A percentile compares a stretch with the other conserved stretches of the same genome.
These are phyloP conservation scores for Drosophila tsacasi DNA, from an alignment of 1,140 invertebrate species.

Conservation along the genomic window DNA sequence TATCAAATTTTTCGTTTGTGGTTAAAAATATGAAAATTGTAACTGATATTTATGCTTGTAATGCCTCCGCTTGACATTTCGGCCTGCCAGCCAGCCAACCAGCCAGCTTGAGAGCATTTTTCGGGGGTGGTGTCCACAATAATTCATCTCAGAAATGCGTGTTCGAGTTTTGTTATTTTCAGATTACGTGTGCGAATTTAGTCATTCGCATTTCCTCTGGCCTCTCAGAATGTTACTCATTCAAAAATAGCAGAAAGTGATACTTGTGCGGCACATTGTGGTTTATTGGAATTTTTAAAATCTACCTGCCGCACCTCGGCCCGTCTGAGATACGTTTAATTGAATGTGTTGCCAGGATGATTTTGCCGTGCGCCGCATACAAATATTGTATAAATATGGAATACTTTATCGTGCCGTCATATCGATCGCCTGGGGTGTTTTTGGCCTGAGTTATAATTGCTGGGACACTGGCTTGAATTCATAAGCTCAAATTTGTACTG, in stretches of 20 bases:
- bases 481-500: constrained; percentile 5
- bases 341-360: constrained; percentile 55
- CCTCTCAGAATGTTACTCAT: constrained; percentile 15
- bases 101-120: constrained; percentile 7
- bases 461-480: constrained; percentile 16
- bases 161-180: constrained; percentile 70
- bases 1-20: constrained; percentile 76
- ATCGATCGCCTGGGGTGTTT: constrained; percentile 25
- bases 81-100: constrained; percentile 18
- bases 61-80: constrained; percentile 74
- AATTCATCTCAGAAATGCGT: constrained; percentile 74
- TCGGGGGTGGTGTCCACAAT: constrained; percentile 58
- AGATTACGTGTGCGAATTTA: constrained; percentile 60
- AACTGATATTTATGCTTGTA: constrained; percentile 82
- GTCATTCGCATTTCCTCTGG: constrained; percentile 26
- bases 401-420: constrained; percentile 16
- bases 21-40: constrained; percentile 79
- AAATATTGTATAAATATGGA: constrained; percentile 36
- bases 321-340: constrained; percentile 36
- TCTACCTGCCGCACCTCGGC: constrained; percentile 3
- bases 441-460: constrained; percentile 42
- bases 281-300: constrained; percentile 59
- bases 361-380: constrained; percentile 44
- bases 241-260: constrained; percentile 49
- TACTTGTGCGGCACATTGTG: constrained; percentile 56